Conservation (phyloP, 2,888 invertebrate genomes). For the Leuctra nigra region DNA sequence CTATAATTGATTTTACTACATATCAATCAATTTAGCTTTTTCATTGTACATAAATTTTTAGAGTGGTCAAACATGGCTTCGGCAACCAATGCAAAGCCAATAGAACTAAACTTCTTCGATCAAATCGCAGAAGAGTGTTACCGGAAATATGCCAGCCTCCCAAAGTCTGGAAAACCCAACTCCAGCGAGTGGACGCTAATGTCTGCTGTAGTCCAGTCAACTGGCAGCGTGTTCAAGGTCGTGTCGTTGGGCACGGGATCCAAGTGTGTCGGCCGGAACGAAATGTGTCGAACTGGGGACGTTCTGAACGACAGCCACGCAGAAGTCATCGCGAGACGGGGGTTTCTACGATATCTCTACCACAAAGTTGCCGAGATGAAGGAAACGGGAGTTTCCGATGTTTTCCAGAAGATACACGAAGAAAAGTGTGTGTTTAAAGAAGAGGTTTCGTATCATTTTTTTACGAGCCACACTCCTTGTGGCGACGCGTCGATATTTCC, state of each 20-base stretch:
- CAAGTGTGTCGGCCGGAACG: slow-evolving; percentile 73
- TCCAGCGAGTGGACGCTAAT: slow-evolving; percentile 75
- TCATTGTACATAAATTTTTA: no score
- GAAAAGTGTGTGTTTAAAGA: slow-evolving; percentile 47
- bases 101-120: slow-evolving; percentile 39
- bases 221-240: slow-evolving; percentile 42
- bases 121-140: slow-evolving; percentile 53
- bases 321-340: slow-evolving; percentile 78
- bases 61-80: no score
- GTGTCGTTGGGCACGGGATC: slow-evolving; percentile 86
- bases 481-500: slow-evolving; percentile 88
- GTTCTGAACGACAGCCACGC: slow-evolving; percentile 88
- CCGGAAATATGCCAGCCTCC: slow-evolving; percentile 52
- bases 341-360: slow-evolving; percentile 70
- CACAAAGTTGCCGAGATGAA: slow-evolving; percentile 48
- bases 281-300: slow-evolving; percentile 57
- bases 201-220: slow-evolving; percentile 59
- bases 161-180: slow-evolving; percentile 75
- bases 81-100: neutral
- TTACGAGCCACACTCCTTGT: slow-evolving; percentile 83
- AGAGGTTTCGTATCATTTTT: slow-evolving; percentile 67
- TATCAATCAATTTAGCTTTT: no score
- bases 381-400: slow-evolving; percentile 32
- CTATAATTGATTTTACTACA: no score
- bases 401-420: slow-evolving; percentile 33